Evolutionary conservation across 2,797 vertebrate species (phyloP).

Genomic region (Myiotriccus ornatus): DNA sequence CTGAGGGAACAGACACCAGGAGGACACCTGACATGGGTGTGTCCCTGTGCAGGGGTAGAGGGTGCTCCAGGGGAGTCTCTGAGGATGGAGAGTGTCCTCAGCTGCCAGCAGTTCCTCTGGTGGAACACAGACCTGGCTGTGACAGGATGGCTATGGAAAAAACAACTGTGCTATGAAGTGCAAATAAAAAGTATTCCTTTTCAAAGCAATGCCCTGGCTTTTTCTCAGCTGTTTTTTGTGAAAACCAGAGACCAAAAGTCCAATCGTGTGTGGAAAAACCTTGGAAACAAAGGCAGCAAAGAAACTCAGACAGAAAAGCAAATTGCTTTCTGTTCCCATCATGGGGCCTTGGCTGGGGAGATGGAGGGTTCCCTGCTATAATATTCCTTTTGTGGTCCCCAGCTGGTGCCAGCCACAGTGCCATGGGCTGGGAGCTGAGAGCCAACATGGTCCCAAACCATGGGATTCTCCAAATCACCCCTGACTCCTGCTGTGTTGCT

Average conservation of each 20-base stretch:
- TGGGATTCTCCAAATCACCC: not conserved
- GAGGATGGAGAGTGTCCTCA: not conserved
- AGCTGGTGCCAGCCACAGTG: not conserved
- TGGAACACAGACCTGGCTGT: accelerated
- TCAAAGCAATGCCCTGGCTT: not conserved
- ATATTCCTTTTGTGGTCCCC: not conserved
- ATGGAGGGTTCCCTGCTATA: not conserved
- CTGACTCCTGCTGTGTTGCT: not conserved
- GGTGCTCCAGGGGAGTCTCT: not conserved
- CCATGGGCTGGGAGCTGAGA: not conserved
- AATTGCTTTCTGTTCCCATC: not conserved
- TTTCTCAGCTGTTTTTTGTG: not conserved
- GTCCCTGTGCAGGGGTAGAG: not conserved
- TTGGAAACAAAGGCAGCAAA: not conserved
- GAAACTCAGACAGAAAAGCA: not conserved
- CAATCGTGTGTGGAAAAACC: accelerated
- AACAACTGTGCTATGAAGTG: accelerated
- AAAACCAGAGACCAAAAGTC: not conserved
- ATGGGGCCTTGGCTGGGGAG: accelerated
- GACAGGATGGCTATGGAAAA: not conserved
- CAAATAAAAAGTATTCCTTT: not conserved
- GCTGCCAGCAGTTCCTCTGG: not conserved
- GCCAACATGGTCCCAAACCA: not conserved
- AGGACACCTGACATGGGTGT: not conserved
- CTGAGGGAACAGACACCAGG: not conserved